Base-by-base conservation (phyloP, 2,113 vertebrate species). In the Sakesphorus luctuosus region DNA sequence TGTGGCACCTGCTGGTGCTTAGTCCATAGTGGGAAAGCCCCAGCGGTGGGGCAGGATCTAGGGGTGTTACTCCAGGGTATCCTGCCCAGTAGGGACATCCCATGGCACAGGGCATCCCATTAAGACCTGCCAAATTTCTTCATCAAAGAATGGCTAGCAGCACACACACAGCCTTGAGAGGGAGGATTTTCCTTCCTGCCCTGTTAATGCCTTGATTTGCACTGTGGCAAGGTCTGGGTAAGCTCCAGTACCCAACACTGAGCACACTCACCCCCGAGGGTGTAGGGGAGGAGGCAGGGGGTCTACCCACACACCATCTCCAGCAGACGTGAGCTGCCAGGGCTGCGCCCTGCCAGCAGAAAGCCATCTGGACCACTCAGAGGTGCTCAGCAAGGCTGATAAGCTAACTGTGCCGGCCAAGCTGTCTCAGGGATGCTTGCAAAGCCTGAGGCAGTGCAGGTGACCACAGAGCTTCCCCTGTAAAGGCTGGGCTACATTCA, bases 301-400 rank as follows among this genome's bases (percentile, higher is more conserved):
- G 19, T 50, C 75, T 85, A 66, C 38, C 85, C 2, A 53, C 62
- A 43, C 44, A 18, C 56, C 3, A 11, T 36, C 67, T 83, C 67
- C 76, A 74, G 67, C 67, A 76, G 79, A 61, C 11, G 0, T 7
- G 2, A 77, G 79, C 79, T 80, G 63, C 89, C 75, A 76, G 86
- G 67, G 53, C 79, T 8, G 3, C 17, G 2, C 58, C 79, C 47
- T 83, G 79, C 69, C 76, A 90, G 72, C 58, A 69, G 72, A 89
- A 86, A 94, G 79, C 83, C 93, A 90, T 83, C 79, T 93, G 91
- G 79, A 76, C 82, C 49, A 20, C 75, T 80, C 94, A 88, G 86
- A 92, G 86, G 52, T 61, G 26, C 71, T 92, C 62, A 7, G 77
- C 52, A 59, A 68, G 58, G 71, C 66, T 75, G 90, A 87, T 82